These are phyloP conservation scores for Polydrusus tereticollis DNA, from an alignment of 2,888 invertebrate species.

Conservation along the genomic window DNA sequence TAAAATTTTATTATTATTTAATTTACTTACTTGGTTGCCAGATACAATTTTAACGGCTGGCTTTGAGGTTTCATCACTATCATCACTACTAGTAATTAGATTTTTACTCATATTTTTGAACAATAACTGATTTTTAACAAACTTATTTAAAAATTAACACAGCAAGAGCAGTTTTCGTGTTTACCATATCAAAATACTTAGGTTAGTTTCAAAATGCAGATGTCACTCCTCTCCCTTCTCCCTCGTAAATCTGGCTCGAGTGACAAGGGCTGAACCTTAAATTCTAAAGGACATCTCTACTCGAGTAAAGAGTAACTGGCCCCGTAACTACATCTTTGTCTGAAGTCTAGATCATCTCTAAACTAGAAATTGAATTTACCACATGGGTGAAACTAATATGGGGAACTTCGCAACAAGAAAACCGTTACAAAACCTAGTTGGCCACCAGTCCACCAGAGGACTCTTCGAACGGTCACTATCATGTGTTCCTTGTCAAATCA, in stretches of 20 bases:
- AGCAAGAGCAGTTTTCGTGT: neutral
- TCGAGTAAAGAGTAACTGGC: too few relatives aligned
- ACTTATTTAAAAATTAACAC: neutral
- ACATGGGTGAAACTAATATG: too few relatives aligned
- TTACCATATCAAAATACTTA: neutral
- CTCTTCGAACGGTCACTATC: too few relatives aligned
- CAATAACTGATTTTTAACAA: too few relatives aligned
- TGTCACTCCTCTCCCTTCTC: neutral
- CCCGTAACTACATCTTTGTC: too few relatives aligned
- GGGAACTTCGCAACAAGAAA: too few relatives aligned
- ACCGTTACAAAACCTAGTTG: too few relatives aligned
- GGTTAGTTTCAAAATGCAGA: neutral
- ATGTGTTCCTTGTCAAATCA: too few relatives aligned
- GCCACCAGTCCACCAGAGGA: too few relatives aligned
- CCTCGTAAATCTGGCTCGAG: neutral
- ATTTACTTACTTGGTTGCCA: neutral
- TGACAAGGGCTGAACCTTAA: neutral
- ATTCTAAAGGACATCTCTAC: too few relatives aligned
- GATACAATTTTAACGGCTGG: neutral
- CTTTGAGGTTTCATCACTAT: neutral
- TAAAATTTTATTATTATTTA: neutral
- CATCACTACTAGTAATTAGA: constrained; percentile 7
- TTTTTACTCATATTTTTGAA: constrained; percentile 1
- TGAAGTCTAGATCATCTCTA: too few relatives aligned
- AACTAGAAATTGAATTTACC: too few relatives aligned